A percentile compares a stretch with the other conserved stretches of the same genome.
phyloP scores from a whole-genome alignment of 2,888 invertebrate genomes.

The Eudemis profundana region DNA sequence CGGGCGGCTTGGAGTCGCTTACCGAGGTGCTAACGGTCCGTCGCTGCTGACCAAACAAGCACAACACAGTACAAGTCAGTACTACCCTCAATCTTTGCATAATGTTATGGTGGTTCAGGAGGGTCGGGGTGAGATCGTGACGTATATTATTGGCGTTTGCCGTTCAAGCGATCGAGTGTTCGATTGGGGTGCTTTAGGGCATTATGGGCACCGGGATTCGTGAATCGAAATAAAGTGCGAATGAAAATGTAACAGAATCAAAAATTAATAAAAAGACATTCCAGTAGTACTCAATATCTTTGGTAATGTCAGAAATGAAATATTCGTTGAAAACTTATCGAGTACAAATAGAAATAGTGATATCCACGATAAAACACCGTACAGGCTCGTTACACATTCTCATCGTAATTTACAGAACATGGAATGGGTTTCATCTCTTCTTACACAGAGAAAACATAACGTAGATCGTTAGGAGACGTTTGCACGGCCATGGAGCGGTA shows the following conservation, averaged over 20 bases:
- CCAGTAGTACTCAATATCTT: slow-evolving; percentile 4
- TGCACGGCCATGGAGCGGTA: slow-evolving; percentile 56
- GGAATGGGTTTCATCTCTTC: slow-evolving; percentile 1
- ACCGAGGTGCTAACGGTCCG: slow-evolving; percentile 84
- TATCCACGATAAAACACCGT: slow-evolving; percentile 15
- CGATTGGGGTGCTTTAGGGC: slow-evolving; percentile 28
- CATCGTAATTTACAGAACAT: slow-evolving; percentile 4
- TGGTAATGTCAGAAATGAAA: not conserved
- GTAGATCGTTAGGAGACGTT: not conserved
- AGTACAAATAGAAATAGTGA: not conserved
- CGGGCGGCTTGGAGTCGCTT: slow-evolving; percentile 65
- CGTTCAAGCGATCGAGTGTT: slow-evolving; percentile 33
- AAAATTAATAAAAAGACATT: slow-evolving; percentile 18
- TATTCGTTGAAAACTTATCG: not conserved
- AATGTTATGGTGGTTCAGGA: slow-evolving; percentile 63
- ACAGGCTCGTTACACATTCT: slow-evolving; percentile 8
- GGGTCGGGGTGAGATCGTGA: slow-evolving; percentile 54
- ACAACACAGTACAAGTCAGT: slow-evolving; percentile 83
- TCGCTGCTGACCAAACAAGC: slow-evolving; percentile 85
- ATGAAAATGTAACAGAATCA: slow-evolving; percentile 33
- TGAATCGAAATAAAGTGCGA: slow-evolving; percentile 29
- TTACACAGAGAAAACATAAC: not conserved
- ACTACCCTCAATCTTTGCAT: slow-evolving; percentile 77
- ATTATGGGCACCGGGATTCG: slow-evolving; percentile 19
- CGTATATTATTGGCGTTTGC: slow-evolving; percentile 50